Evolutionary conservation across 2,797 vertebrate species (phyloP).

Genomic region (Cygnus olor): DNA sequence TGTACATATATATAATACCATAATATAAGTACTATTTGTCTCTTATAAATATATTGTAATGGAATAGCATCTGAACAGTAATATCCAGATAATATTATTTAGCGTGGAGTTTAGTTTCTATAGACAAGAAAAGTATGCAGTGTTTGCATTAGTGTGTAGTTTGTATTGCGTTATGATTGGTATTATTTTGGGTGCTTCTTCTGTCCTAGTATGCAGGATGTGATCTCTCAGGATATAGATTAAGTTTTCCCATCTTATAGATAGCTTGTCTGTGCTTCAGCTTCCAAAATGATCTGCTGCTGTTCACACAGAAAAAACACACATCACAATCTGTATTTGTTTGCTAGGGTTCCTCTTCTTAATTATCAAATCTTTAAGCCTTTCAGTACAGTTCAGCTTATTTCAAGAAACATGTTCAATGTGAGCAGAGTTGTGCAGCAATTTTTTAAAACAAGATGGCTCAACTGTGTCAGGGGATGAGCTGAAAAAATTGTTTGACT

Average conservation of each 20-base stretch:
- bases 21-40: not conserved
- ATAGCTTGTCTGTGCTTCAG: not conserved
- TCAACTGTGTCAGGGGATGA: not conserved
- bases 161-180: not conserved
- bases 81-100: not conserved
- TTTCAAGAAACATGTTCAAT: not conserved
- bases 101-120: not conserved
- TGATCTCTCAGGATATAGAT: not conserved
- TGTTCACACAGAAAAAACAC: not conserved
- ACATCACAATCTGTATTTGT: not conserved
- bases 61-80: not conserved
- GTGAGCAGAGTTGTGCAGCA: not conserved
- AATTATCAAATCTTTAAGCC: not conserved
- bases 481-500: not conserved
- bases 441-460: not conserved
- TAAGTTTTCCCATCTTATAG: not conserved
- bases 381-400: not conserved
- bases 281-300: not conserved
- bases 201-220: not conserved
- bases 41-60: not conserved
- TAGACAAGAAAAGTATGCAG: not conserved
- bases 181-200: not conserved
- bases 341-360: not conserved
- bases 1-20: not conserved
- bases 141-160: not conserved